Base-by-base conservation (phyloP, 2,888 invertebrate species). In the Mactromeris polynyma region DNA sequence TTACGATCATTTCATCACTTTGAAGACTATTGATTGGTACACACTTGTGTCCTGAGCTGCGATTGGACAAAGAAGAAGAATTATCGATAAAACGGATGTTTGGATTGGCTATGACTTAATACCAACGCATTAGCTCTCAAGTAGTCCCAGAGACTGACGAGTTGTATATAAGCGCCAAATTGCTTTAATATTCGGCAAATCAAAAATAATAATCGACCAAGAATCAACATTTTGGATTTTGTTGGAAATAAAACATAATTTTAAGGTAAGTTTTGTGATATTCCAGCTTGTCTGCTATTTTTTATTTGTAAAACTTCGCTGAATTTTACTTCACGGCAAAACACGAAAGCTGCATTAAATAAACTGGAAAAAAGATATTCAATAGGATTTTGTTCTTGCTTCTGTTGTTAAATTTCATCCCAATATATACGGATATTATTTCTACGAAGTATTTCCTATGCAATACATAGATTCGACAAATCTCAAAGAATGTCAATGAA, bases 41-140 rank as follows among this genome's bases (percentile, higher is more conserved):
- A 33, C 85, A 82, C 84, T 85, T 89, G 84, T 87, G 81, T 84
- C 81, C 38, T 58, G 84, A 42, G 36, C 33, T 81, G 40, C 64
- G 91, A 91, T 91, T 91, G 91, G 91, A 85, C 84, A 81, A 77
- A 81, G 69, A 81, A 38, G 87, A 85, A 82, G 83, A 85, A 64
- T 85, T 82, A 77, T 83, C 85, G 58, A 82, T 88, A 85, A 81
- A 89, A 88, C 88, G 85, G 85, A 87, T 83, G 83, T 77, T 77
- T 85, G 82, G 89, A 91, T 91, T 91, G 91, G 91, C 69, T 82
- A 46, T 42, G 69, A 69, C 83, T 46, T 69, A 26, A 83, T 83
- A 73, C 40, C 38, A 73, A 64, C 73, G 73, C 73, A 46, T 46
- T 83, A 19, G 36, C 36, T 33, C 73, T 36, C 73, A 73, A 36